Evolutionary conservation across 2,888 invertebrate species (phyloP), one percentile per base, ranked within the genome.

Genomic region (Choreutis nemorana): DNA sequence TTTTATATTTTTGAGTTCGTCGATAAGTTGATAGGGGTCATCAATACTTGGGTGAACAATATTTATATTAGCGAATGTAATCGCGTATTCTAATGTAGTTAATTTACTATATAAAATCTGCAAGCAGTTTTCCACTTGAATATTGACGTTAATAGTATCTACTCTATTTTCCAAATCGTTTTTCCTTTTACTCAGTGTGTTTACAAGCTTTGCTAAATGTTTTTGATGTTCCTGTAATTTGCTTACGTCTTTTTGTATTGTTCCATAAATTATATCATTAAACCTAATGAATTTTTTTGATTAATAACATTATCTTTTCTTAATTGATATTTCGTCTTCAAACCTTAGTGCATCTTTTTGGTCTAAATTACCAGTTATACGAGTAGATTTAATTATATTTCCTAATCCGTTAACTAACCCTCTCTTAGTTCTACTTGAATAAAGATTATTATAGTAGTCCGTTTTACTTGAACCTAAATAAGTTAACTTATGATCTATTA

Each of bases 291-390:
- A 20, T 24, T 21, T 13, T 14, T 28, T 22, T 28, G 8, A 9
- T 12, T 13, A n/a, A n/a, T n/a, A n/a, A 11, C 13, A 22, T 15
- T n/a, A 14, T 28, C 22, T 21, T 7, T 9, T 25, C 15, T 26
- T 13, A 9, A 10, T 12, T 16, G 23, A 21, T n/a, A 31, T 28
- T 31, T 28, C 23, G 4, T 31, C 28, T 31, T 23, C 28, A 28
- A 31, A 31, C 9, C 14, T 20, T n/a, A 28, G 13, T 11, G 30
- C 30, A 14, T 28, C 23, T 5, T 31, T 28, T 12, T 31, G 31
- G 14, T 28, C 31, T 31, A 31, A 9, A 23, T 31, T 31, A 8
- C 31, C 28, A 16, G 31, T 31, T n/a, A n/a, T n/a, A n/a, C n/a
- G n/a, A 16, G 28, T 28, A 4, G 31, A 11, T 16, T 28, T 28